Evolutionary conservation across 2,888 invertebrate genomes (phyloP), one percentile per base, ranked within the genome.

Genomic region (Chrysotoxum bicinctum): DNA sequence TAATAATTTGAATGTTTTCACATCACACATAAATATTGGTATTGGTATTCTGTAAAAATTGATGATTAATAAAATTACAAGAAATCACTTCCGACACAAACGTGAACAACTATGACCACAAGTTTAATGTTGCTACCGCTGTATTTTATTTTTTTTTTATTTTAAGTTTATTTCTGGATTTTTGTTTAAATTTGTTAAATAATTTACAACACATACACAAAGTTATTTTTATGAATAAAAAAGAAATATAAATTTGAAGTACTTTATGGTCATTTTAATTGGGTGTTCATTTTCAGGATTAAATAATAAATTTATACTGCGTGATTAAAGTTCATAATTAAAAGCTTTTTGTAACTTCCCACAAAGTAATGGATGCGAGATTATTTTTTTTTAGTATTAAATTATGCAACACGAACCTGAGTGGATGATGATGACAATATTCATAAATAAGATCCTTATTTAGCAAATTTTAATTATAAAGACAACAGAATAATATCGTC

Each of bases 1-100:
- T 32, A 64, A 64, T 66, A 64, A 56, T 30, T 60, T 60, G n/a
- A 37, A 60, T 60, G 23, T 60, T 60, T 60, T 37, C 5, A 54
- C 54, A 54, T 30, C 1, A 8, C 0, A 19, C 7, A 45, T 2
- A 45, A 1, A 48, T 5, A 19, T 58, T 16, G 5, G 0, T 16
- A 43, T 16, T 43, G 3, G 14, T 62, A 62, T 43, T 1, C 8
- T 3, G 26, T 62, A 19, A 26, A 19, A 40, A 43, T 26, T 26
- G 10, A 12, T 26, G 10, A 43, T 62, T 26, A 62, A 62, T 48
- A 66, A 66, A 66, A 66, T 66, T 66, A 66, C 45, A 62, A 30
- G 26, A 43, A 43, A 62, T 43, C 43, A 62, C 62, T 62, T 30
- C 30, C 62, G 43, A 26, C 21, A 40, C n/a, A 40, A 60, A 40